Evolutionary conservation across 1,140 invertebrate genomes (phyloP).

Genomic region (Drosophila athabasca): DNA sequence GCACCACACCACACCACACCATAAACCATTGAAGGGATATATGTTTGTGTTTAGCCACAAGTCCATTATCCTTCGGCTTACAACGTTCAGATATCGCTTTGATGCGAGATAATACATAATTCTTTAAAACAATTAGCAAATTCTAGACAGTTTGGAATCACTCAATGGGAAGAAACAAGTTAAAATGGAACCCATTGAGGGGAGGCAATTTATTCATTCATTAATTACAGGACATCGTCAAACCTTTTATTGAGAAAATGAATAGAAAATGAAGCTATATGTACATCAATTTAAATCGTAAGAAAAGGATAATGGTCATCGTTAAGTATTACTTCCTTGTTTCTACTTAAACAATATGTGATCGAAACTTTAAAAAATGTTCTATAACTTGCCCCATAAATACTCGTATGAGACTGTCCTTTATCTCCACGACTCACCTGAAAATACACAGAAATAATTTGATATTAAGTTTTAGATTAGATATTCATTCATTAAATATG

Average conservation of each 20-base stretch:
- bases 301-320: too few relatives aligned
- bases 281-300: too few relatives aligned
- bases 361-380: too few relatives aligned
- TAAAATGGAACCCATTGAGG: not conserved
- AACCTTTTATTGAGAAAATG: too few relatives aligned
- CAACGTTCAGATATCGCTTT: slow-evolving; percentile 41
- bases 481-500: too few relatives aligned
- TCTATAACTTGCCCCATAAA: too few relatives aligned
- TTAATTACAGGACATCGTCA: too few relatives aligned
- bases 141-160: not conserved
- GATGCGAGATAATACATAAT: slow-evolving; percentile 31
- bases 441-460: not conserved
- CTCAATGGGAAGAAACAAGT: not conserved
- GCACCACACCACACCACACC: slow-evolving; percentile 13
- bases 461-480: too few relatives aligned
- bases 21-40: not conserved
- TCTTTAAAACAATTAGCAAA: slow-evolving; percentile 29
- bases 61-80: slow-evolving; percentile 43
- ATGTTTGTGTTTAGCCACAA: slow-evolving; percentile 21
- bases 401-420: too few relatives aligned
- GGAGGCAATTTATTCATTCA: not conserved
- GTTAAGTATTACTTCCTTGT: too few relatives aligned
- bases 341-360: too few relatives aligned
- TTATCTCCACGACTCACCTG: not conserved
- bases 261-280: too few relatives aligned